phyloP scores from a whole-genome alignment of 2,797 vertebrate species.

The Sebastes itinus region DNA sequence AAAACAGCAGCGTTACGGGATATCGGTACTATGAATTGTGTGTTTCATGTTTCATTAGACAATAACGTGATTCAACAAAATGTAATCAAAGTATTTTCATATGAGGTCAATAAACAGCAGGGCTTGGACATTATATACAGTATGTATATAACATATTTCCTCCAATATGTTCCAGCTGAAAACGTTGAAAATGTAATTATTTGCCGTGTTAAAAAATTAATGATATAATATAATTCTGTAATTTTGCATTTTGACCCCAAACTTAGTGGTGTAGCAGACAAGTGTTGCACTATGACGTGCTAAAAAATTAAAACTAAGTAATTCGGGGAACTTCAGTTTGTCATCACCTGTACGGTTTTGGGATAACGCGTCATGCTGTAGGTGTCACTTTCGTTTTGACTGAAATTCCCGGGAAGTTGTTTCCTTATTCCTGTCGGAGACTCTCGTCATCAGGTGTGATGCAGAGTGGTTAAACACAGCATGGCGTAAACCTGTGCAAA shows the following conservation, averaged over 20 bases:
- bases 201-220: background rate
- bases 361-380: background rate
- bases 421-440: background rate
- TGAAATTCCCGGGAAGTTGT: background rate
- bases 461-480: background rate
- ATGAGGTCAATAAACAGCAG: background rate
- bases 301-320: too few species aligned
- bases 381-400: background rate
- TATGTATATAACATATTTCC: background rate
- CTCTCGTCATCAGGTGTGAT: background rate
- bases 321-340: background rate
- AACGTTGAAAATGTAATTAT: fast-evolving
- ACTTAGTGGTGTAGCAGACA: too few species aligned
- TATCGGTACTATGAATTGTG: background rate
- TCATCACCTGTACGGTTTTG: background rate
- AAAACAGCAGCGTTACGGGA: background rate
- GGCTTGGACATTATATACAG: background rate
- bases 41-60: background rate
- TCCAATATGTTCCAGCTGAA: too few species aligned
- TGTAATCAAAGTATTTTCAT: background rate
- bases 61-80: background rate
- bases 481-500: constrained; percentile 17
- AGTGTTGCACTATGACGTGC: background rate
- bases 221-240: background rate
- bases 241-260: background rate